phyloP scores from a whole-genome alignment of 2,113 vertebrate species.

The Setophaga kirtlandii region DNA sequence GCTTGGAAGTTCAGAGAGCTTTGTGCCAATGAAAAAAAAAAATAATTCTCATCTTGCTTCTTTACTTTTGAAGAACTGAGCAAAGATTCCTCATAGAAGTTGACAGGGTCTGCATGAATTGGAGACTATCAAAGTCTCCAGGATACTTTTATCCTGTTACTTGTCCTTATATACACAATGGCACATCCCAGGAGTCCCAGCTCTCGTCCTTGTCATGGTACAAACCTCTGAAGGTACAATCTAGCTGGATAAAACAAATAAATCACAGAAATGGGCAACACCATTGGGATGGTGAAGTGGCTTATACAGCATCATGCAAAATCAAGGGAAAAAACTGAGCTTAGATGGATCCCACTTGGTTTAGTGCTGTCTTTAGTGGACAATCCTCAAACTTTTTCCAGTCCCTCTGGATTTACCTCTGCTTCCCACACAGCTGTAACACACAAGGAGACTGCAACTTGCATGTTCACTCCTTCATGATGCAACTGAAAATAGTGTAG shows the following conservation, averaged over 20 bases:
- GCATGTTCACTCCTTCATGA: neutral
- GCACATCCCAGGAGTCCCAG: neutral
- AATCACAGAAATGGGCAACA: neutral
- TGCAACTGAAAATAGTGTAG: neutral
- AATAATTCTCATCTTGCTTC: neutral
- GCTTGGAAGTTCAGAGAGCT: neutral
- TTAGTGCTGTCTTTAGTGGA: neutral
- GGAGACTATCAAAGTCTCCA: neutral
- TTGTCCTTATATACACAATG: neutral
- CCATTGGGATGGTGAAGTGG: neutral
- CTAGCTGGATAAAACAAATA: neutral
- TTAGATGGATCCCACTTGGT: neutral
- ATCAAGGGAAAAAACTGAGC: neutral
- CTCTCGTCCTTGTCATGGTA: neutral
- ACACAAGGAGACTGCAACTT: neutral
- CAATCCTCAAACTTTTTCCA: neutral
- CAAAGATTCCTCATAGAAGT: neutral
- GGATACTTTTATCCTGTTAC: neutral
- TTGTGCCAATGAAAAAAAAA: neutral
- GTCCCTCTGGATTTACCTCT: neutral
- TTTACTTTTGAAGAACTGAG: conserved; percentile 2
- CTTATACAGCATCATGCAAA: neutral
- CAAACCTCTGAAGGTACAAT: neutral
- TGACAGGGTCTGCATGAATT: neutral
- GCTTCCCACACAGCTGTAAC: neutral